These are phyloP conservation scores for Limulus polyphemus DNA, from an alignment of 2,888 invertebrate species.

Conservation along the genomic window DNA sequence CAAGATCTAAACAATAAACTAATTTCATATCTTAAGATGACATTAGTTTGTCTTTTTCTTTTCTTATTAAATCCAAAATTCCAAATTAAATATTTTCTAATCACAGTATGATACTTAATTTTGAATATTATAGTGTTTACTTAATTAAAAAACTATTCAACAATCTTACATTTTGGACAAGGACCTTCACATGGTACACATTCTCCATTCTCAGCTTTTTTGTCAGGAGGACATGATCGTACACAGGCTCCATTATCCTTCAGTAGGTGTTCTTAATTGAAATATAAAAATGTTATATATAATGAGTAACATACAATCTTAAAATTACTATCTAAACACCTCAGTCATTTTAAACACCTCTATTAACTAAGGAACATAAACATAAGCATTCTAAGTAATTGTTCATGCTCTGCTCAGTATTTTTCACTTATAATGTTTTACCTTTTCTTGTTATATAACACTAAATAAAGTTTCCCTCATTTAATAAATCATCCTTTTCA, in stretches of 20 bases:
- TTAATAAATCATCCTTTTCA: too few species aligned
- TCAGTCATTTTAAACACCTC: neutral
- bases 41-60: too few species aligned
- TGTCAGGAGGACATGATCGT: constrained; percentile 73
- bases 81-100: constrained; percentile 2
- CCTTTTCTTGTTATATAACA: too few species aligned
- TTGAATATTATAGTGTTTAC: neutral
- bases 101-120: neutral
- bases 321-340: neutral
- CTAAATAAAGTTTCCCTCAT: too few species aligned
- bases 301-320: neutral
- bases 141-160: neutral
- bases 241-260: constrained; percentile 92
- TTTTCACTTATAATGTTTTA: too few species aligned
- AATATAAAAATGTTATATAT: neutral
- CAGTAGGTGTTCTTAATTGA: constrained; percentile 62
- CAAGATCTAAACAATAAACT: too few species aligned
- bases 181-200: constrained; percentile 89
- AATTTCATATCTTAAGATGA: too few species aligned
- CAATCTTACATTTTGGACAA: constrained; percentile 62
- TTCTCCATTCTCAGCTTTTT: constrained; percentile 74
- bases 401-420: too few species aligned
- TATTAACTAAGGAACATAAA: too few species aligned
- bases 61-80: neutral
- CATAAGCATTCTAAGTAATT: too few species aligned